Base-by-base conservation (phyloP, 1,140 invertebrate genomes). In the Neuroterus valhalla region DNA sequence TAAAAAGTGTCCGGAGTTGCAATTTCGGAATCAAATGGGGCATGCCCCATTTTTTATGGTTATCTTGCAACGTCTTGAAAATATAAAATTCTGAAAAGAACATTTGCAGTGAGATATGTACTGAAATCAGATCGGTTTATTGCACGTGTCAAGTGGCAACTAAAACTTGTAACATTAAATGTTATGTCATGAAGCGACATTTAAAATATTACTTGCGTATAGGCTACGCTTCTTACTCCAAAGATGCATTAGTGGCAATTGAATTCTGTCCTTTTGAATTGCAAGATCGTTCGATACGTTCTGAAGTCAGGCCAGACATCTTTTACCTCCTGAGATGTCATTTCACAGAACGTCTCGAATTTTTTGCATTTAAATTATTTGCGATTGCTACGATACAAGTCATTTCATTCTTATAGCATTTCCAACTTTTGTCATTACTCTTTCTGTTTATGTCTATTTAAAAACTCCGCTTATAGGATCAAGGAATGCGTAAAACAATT, bases 251-350 rank as follows among this genome's bases (percentile, higher is more conserved):
- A 62, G 31, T 62, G 31, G 26, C 21, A 31, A 62, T 62, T 62
- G 31, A 62, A 62, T 62, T 11, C 52, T 62, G 12, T 12, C 52
- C 8, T 62, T 62, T 62, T 31, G 15, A 31, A 62, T 15, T 62
- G 52, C 6, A 62, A 38, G 31, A 62, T 14, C 52, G n/a, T 31
- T 62, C 12, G 50, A 55, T 55, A 26, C 12, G 52, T 15, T 19
- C 11, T 50, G 19, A 31, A 12, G 6, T 31, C 31, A 31, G 14
- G 26, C 21, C 21, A 62, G 14, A 38, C 23, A 62, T 62, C 52
- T 31, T 62, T 31, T 62, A 62, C 52, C 52, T 14, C 52, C 52
- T 26, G 31, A 62, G 52, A 5, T 62, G 52, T 14, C 23, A 62
- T 55, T 55, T 55, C 52, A 23, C 31, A 31, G 31, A 3, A 55